Conservation (phyloP, 2,113 vertebrate species). For the Brachypodius melanocephalos region DNA sequence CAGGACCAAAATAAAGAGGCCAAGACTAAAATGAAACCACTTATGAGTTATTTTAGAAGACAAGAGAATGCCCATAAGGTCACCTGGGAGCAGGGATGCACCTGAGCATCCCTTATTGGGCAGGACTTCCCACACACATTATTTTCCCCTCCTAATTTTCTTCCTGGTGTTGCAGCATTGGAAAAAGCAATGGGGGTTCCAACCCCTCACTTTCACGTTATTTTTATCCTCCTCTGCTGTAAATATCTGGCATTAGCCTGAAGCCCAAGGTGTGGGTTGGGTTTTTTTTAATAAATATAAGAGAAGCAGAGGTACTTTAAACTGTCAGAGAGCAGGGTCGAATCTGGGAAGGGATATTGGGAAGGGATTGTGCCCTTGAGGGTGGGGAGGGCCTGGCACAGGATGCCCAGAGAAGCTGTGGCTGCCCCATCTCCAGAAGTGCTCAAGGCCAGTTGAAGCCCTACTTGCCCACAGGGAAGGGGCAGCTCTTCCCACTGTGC, state of each 20-base stretch:
- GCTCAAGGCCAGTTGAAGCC: background rate
- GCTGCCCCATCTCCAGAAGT: background rate
- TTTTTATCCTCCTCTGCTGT: background rate
- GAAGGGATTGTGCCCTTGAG: background rate
- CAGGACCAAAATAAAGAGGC: background rate
- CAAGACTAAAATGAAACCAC: constrained; percentile 16
- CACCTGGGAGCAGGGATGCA: background rate
- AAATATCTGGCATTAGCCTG: background rate
- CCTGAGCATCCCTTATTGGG: background rate
- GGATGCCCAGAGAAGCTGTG: background rate
- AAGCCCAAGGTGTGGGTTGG: background rate
- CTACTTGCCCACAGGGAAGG: background rate
- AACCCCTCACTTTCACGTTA: background rate
- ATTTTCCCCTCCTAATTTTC: background rate
- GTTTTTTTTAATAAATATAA: background rate
- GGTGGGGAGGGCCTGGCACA: background rate
- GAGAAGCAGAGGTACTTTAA: background rate
- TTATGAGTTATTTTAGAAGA: background rate
- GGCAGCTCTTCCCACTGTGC: rapidly evolving
- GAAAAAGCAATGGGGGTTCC: background rate
- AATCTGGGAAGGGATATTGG: background rate
- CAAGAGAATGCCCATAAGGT: background rate
- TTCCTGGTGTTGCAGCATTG: background rate
- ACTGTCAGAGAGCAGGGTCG: background rate
- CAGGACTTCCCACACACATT: background rate